Base-by-base conservation (phyloP, 2,888 invertebrate genomes). In the Drosophila austrosaltans region DNA sequence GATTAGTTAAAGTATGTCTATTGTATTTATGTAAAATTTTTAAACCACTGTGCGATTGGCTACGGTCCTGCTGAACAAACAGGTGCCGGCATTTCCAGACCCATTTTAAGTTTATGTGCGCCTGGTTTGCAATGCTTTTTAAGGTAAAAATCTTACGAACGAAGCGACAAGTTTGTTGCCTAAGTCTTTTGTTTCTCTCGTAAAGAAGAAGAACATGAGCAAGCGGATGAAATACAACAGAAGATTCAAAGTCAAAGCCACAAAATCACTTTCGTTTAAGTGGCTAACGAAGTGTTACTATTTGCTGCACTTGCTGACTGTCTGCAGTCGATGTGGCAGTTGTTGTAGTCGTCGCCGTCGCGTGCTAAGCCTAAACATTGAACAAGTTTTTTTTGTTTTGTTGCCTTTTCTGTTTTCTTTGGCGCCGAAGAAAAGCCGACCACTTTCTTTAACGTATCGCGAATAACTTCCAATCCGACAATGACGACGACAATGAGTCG, bases 41-140 rank as follows among this genome's bases (percentile, higher is more conserved):
- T 20, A 48, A 8, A 32, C 66, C 72, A 72, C 58, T 74, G 72
- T 72, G 44, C 57, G 61, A 25, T 39, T 54, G 54, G 28, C 67
- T 66, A 64, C 73, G 71, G 69, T 82, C 73, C 67, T 77, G 74
- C 48, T 36, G 30, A 28, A 53, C 44, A 59, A 71, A 66, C 63
- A 73, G 75, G 69, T 81, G 81, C 53, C 69, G 70, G 64, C 61
- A 25, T 10, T 8, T 25, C 8, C 48, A 48, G 25, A 1, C 3
- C 25, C 25, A 48, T 22, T 54, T 71, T 30, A 16, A 60, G 69
- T 40, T 84, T 73, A 77, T 87, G 87, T 20, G 79, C 87, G 85
- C 89, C 85, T 85, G 87, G 76, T 77, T 48, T 30, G 69, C 72
- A 79, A 87, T 76, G 79, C 85, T 89, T 87, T 85, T 89, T 87